A percentile compares a stretch with the other conserved stretches of the same genome.
These are phyloP conservation scores for Melinopterus prodromus DNA, from an alignment of 2,888 invertebrate species.

Conservation along the genomic window DNA sequence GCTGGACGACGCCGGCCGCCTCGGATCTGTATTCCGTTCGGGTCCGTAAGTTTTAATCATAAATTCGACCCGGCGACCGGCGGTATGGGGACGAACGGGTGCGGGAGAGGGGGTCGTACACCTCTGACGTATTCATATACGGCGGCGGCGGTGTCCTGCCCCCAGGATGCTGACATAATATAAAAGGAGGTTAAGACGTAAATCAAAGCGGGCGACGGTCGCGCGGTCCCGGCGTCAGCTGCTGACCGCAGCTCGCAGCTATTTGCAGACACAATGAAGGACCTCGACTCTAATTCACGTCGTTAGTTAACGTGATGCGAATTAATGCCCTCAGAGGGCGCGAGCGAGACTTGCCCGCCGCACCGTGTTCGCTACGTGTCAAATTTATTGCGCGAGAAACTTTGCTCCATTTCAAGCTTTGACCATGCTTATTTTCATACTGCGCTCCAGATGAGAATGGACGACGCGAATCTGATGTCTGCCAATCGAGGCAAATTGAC, in stretches of 20 bases:
- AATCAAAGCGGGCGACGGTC: slow-evolving; percentile 64
- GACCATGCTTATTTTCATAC: not conserved
- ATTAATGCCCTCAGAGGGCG: slow-evolving; percentile 55
- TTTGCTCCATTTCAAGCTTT: not conserved
- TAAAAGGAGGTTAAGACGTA: slow-evolving; percentile 67
- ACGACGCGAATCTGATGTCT: not conserved
- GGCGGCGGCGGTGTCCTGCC: slow-evolving; percentile 37
- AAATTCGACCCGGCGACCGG: slow-evolving; percentile 35
- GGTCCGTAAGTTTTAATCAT: slow-evolving; percentile 38
- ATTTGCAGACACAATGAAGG: slow-evolving; percentile 53
- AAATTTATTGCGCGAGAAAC: slow-evolving; percentile 53
- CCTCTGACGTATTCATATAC: slow-evolving; percentile 53
- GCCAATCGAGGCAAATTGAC: no score
- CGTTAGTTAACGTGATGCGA: slow-evolving; percentile 60
- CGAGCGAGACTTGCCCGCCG: slow-evolving; percentile 45
- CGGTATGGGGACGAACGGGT: not conserved
- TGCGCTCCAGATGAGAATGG: not conserved
- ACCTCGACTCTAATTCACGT: slow-evolving; percentile 58
- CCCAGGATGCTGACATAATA: slow-evolving; percentile 63
- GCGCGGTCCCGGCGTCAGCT: slow-evolving; percentile 53
- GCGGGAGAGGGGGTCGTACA: slow-evolving; percentile 23
- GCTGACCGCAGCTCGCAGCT: slow-evolving; percentile 57
- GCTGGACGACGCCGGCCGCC: not conserved
- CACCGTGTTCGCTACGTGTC: slow-evolving; percentile 60
- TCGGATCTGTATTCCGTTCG: not conserved